phyloP scores from a whole-genome alignment of 35 echinoderm and acorn worm genomes.

The Heliocidaris tuberculata region DNA sequence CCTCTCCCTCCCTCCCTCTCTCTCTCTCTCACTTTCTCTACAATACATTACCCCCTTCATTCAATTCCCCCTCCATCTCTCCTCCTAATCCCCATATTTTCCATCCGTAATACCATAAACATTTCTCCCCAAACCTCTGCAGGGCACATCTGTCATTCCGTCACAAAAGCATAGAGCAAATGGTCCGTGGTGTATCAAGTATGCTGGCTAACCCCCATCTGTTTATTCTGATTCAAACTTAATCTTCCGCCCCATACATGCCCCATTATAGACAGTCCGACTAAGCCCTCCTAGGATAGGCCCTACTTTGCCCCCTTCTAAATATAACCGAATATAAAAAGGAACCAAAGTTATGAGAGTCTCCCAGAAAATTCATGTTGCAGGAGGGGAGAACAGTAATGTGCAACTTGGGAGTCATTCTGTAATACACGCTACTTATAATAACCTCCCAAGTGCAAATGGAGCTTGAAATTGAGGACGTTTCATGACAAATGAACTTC shows the following conservation, averaged over 20 bases:
- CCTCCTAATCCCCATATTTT: neutral
- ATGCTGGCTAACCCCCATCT: neutral
- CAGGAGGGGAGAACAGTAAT: neutral
- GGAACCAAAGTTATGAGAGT: neutral
- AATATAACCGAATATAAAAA: neutral
- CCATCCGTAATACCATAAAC: neutral
- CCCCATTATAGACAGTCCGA: neutral
- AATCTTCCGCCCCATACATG: neutral
- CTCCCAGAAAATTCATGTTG: neutral
- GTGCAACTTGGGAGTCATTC: neutral
- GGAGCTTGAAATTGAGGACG: neutral
- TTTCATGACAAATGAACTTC: neutral
- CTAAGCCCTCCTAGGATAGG: neutral
- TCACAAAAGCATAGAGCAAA: neutral
- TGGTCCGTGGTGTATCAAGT: conserved; percentile 1
- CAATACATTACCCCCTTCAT: neutral
- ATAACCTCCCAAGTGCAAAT: neutral
- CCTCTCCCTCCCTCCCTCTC: neutral
- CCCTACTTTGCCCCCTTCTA: neutral
- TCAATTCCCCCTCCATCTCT: neutral
- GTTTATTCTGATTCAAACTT: conserved; percentile 2
- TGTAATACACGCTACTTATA: neutral
- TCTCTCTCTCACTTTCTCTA: neutral
- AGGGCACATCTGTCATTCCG: neutral
- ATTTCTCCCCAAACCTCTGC: neutral